phyloP scores from a whole-genome alignment of 2,797 vertebrate genomes.

The Squalus acanthias region DNA sequence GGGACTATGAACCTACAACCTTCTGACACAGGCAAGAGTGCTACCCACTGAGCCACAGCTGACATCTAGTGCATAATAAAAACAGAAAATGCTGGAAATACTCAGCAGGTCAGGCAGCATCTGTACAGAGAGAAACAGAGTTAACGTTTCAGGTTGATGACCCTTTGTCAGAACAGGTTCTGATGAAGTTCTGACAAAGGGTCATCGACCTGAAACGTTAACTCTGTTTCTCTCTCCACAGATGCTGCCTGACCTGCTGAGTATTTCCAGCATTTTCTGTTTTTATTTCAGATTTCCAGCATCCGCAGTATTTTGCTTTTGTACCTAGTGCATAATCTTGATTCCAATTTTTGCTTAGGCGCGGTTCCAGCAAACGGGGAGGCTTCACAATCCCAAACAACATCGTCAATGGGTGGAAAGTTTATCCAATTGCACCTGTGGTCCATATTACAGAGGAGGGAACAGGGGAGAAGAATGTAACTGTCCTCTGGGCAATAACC shows the following conservation, averaged over 20 bases:
- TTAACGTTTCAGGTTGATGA: too few relatives aligned
- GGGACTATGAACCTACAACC: background rate
- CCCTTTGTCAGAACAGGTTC: too few relatives aligned
- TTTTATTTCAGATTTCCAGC: too few relatives aligned
- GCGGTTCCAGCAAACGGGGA: background rate
- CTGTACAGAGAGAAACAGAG: too few relatives aligned
- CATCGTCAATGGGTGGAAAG: background rate
- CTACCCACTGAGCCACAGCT: background rate
- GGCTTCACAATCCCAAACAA: background rate
- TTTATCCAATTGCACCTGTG: background rate
- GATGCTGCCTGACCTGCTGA: too few relatives aligned
- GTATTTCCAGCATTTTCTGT: too few relatives aligned
- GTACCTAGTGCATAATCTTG: background rate
- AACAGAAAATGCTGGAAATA: too few relatives aligned
- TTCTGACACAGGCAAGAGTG: background rate
- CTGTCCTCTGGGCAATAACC: background rate
- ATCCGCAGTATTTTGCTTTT: too few relatives aligned
- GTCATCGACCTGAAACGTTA: too few relatives aligned
- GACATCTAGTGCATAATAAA: background rate
- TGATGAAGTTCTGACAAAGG: too few relatives aligned
- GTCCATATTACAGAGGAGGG: background rate
- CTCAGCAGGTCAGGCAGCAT: too few relatives aligned
- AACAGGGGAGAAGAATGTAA: background rate
- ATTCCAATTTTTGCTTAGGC: background rate
- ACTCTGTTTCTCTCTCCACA: too few relatives aligned